Evolutionary conservation across 2,797 vertebrate genomes (phyloP).

Genomic region (Crocidura indochinensis): DNA sequence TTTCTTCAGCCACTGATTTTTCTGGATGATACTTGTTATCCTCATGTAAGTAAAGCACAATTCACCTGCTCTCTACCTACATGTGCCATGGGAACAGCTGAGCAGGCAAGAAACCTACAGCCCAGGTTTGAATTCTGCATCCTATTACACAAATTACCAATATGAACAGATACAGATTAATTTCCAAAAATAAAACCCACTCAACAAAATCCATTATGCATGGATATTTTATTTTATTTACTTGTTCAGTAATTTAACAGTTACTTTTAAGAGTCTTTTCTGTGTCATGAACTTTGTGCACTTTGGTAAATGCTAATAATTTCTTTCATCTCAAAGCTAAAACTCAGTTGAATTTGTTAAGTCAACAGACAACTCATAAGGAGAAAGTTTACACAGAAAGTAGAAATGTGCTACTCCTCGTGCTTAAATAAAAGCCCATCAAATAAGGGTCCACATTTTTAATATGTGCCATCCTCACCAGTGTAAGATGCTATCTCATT

Average conservation of each 20-base stretch:
- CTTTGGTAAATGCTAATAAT: slow-evolving; percentile 16
- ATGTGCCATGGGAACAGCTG: not conserved
- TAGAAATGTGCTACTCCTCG: not conserved
- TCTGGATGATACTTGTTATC: not conserved
- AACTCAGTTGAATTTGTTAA: slow-evolving; percentile 38
- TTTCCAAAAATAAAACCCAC: not conserved
- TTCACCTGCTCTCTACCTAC: not conserved
- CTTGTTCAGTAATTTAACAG: not conserved
- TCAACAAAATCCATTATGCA: not conserved
- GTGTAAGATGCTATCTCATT: no score
- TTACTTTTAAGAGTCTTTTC: not conserved
- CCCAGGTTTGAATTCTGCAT: not conserved
- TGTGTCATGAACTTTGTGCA: not conserved
- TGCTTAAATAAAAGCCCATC: not conserved
- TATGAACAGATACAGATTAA: not conserved
- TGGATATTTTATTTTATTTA: not conserved
- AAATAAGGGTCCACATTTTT: no score
- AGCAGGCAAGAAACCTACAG: not conserved
- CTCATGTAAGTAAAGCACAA: not conserved
- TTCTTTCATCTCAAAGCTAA: not conserved
- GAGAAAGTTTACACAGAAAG: slow-evolving; percentile 30
- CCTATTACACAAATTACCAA: not conserved
- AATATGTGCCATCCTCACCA: no score
- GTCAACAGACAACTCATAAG: not conserved
- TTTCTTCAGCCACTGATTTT: not conserved